These are phyloP conservation scores for Penaeus vannamei DNA, from an alignment of 1,140 invertebrate genomes.

Conservation along the genomic window DNA sequence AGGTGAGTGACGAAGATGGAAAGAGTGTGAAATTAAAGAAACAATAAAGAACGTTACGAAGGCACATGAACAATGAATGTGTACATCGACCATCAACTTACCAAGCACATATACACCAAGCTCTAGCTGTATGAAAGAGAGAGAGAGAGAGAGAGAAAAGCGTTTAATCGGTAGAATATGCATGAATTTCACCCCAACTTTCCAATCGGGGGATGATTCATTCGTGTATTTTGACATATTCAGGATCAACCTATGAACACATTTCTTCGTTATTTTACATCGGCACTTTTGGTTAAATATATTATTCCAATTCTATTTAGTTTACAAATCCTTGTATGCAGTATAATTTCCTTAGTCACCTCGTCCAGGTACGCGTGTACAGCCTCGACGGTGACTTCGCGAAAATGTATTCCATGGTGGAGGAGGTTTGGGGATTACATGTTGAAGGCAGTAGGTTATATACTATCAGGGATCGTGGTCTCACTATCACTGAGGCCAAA, in stretches of 20 bases:
- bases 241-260: no score
- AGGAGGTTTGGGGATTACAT: constrained; percentile 65
- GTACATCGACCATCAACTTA: no score
- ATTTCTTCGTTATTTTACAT: no score
- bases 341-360: not conserved
- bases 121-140: no score
- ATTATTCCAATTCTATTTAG: not conserved
- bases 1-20: not conserved
- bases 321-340: not conserved
- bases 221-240: no score
- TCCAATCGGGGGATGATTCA: no score
- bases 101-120: no score
- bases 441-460: constrained; percentile 46
- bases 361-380: constrained; percentile 39
- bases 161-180: no score
- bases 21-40: not conserved
- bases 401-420: constrained; percentile 49
- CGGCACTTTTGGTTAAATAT: not conserved
- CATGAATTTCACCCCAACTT: no score
- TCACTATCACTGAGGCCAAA: constrained; percentile 56
- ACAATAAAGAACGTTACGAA: no score
- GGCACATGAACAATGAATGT: no score
- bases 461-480: constrained; percentile 62
- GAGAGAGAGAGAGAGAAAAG: no score
- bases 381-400: not conserved